These are phyloP conservation scores for Fundulus diaphanus DNA, from an alignment of 2,797 vertebrate genomes.

Conservation along the genomic window DNA sequence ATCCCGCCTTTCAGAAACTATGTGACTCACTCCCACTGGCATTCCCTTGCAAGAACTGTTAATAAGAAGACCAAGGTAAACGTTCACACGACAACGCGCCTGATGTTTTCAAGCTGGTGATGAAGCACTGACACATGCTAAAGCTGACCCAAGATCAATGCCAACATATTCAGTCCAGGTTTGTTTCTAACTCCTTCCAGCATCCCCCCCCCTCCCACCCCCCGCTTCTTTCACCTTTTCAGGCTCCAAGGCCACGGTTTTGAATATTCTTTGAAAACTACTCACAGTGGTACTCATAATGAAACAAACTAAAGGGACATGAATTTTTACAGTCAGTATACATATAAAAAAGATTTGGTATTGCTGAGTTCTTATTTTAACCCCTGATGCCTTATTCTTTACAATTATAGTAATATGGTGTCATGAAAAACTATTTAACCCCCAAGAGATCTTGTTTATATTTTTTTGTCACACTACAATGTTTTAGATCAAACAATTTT, in stretches of 20 bases:
- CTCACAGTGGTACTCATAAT: neutral
- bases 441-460: neutral
- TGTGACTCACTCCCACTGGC: conserved; percentile 75
- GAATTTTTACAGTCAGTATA: neutral
- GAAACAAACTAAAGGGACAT: neutral
- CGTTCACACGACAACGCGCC: conserved; percentile 17
- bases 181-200: neutral
- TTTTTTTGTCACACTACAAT: neutral
- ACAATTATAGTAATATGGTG: no score
- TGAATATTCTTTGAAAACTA: conserved; percentile 39
- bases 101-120: conserved; percentile 9
- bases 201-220: neutral
- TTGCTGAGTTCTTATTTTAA: neutral
- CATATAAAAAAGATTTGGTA: neutral
- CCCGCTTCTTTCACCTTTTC: conserved; percentile 13
- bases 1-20: conserved; percentile 68
- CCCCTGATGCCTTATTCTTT: neutral
- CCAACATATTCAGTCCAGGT: neutral
- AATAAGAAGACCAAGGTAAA: conserved; percentile 52
- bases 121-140: neutral
- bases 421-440: neutral
- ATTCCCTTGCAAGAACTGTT: conserved; percentile 18
- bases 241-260: conserved; percentile 53
- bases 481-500: neutral
- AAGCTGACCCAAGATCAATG: conserved; percentile 4